Evolutionary conservation across 2,888 invertebrate species (phyloP).

Genomic region (Druceiella hillmani): DNA sequence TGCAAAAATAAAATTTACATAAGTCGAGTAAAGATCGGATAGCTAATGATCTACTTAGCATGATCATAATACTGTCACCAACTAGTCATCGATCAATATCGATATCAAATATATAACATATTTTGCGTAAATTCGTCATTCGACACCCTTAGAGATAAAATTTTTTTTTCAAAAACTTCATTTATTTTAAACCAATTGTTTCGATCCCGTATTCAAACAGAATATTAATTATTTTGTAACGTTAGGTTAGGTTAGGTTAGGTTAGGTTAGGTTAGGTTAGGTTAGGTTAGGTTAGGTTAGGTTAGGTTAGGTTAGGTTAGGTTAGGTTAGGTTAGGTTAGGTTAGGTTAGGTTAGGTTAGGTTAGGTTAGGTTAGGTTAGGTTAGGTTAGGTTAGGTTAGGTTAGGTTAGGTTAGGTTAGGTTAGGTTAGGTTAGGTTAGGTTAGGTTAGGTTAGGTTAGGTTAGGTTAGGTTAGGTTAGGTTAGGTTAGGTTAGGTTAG

Average conservation of each 20-base stretch:
- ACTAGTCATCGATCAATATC: no score
- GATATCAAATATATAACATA: no score
- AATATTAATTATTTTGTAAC: no score
- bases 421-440: constrained; percentile 7
- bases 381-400: constrained; percentile 7
- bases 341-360: constrained; percentile 7
- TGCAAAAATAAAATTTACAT: no score
- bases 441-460: constrained; percentile 7
- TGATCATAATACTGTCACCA: no score
- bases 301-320: constrained; percentile 7
- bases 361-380: constrained; percentile 7
- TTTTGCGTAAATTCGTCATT: no score
- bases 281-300: constrained; percentile 7
- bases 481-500: constrained; percentile 7
- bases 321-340: constrained; percentile 7
- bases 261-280: constrained; percentile 7
- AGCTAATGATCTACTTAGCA: no score
- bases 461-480: constrained; percentile 7
- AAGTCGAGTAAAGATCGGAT: no score
- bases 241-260: constrained; percentile 7
- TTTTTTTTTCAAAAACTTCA: no score
- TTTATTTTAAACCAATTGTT: no score
- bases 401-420: constrained; percentile 7
- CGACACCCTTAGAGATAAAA: no score
- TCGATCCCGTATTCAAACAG: no score